Conservation (phyloP, 2,113 vertebrate species). For the Ammodytes dubius region DNA sequence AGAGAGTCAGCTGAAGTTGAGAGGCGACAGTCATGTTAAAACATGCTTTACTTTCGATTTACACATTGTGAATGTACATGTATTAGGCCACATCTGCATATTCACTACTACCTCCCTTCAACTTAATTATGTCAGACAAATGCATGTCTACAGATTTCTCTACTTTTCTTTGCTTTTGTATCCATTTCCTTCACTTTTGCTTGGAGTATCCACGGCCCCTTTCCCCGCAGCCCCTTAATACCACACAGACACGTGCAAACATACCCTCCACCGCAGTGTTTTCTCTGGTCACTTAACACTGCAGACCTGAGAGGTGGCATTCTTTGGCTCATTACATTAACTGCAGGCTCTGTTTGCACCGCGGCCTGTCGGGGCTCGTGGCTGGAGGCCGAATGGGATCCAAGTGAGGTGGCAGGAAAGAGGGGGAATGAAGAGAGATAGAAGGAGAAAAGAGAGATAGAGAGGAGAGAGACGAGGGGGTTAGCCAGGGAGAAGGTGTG, state of each 20-base stretch:
- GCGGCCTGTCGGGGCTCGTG: slow-evolving; percentile 66
- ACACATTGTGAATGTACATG: slow-evolving; percentile 7
- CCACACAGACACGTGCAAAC: not conserved
- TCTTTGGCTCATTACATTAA: slow-evolving; percentile 66
- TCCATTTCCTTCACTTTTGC: not conserved
- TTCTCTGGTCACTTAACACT: slow-evolving; percentile 59
- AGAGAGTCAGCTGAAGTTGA: slow-evolving; percentile 30
- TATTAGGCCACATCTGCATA: not conserved
- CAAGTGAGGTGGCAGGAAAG: slow-evolving; percentile 37
- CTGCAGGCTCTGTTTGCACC: slow-evolving; percentile 55
- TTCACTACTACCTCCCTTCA: not conserved
- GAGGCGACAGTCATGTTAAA: slow-evolving; percentile 56
- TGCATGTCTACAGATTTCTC: not conserved
- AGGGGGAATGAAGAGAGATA: slow-evolving; percentile 7
- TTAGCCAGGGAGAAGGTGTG: slow-evolving; percentile 46
- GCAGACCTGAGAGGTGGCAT: slow-evolving; percentile 66
- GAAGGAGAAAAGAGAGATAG: not conserved
- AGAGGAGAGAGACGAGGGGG: slow-evolving; percentile 1
- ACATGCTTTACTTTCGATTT: slow-evolving; percentile 56
- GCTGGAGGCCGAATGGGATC: slow-evolving; percentile 65
- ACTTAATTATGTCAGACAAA: not conserved
- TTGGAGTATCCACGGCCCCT: not conserved
- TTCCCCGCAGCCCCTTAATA: not conserved
- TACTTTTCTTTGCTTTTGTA: not conserved
- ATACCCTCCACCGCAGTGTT: slow-evolving; percentile 20